Conservation (phyloP, 2,888 invertebrate species). For the Neocrepidodera transversa region DNA sequence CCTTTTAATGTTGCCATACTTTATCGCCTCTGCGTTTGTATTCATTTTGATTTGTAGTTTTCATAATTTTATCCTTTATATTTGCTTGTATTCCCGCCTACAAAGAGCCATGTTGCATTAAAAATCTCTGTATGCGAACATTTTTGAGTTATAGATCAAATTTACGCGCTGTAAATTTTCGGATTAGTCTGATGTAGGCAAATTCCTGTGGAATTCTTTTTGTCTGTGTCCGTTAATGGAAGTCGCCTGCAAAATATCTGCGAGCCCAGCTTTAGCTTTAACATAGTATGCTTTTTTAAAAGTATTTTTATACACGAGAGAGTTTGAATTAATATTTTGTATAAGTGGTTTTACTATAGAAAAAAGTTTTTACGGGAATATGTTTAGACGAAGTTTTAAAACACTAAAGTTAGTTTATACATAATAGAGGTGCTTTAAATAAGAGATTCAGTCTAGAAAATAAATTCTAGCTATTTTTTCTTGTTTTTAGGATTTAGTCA, state of each 20-base stretch:
- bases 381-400: background rate
- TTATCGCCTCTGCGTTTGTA: conserved; percentile 52
- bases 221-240: conserved; percentile 18
- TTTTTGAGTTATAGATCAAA: conserved; percentile 32
- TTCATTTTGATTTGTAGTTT: conserved; percentile 53
- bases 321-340: conserved; percentile 8
- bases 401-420: background rate
- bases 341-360: background rate
- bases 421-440: no score
- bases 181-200: conserved; percentile 28
- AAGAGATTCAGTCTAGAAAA: no score
- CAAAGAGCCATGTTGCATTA: conserved; percentile 30
- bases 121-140: conserved; percentile 29
- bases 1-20: conserved; percentile 54
- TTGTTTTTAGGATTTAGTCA: no score
- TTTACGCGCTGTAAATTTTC: conserved; percentile 29
- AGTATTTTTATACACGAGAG: background rate
- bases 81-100: conserved; percentile 34
- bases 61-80: conserved; percentile 49
- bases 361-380: background rate
- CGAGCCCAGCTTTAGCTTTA: conserved; percentile 1
- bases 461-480: no score
- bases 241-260: background rate
- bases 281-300: background rate
- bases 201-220: conserved; percentile 28